phyloP scores from a whole-genome alignment of 2,113 vertebrate genomes.

The Apus apus region DNA sequence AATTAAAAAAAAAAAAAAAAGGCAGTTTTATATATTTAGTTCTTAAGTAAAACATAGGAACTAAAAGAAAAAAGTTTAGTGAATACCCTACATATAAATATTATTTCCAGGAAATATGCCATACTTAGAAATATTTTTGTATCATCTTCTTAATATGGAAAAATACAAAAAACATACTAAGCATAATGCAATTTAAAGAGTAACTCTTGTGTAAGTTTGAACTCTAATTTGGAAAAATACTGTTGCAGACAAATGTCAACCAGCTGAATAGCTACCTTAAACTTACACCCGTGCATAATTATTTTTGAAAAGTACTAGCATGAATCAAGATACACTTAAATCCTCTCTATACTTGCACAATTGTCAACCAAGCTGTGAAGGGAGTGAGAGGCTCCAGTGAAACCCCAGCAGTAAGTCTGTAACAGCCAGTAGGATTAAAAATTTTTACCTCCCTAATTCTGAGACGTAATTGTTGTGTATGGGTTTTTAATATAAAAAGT shows the following conservation, averaged over 20 bases:
- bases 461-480: accelerated
- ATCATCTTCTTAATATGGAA: neutral
- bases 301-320: neutral
- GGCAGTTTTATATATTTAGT: neutral
- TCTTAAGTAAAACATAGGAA: neutral
- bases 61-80: neutral
- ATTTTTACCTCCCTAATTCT: neutral
- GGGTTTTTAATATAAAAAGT: neutral
- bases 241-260: neutral
- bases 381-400: neutral
- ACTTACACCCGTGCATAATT: neutral
- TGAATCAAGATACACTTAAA: neutral
- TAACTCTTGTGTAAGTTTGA: neutral
- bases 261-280: neutral
- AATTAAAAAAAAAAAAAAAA: neutral
- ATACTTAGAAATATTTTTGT: neutral
- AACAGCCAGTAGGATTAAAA: neutral
- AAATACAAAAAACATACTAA: neutral
- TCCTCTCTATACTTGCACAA: neutral
- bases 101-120: neutral
- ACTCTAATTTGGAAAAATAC: neutral
- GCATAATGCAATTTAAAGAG: neutral
- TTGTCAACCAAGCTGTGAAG: neutral
- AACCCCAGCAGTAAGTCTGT: neutral
- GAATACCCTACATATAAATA: neutral